Percentiles rank a stretch among this genome's conserved stretches.
Conservation (phyloP, 2,113 vertebrate species). For the Phrynocephalus versicolor region DNA sequence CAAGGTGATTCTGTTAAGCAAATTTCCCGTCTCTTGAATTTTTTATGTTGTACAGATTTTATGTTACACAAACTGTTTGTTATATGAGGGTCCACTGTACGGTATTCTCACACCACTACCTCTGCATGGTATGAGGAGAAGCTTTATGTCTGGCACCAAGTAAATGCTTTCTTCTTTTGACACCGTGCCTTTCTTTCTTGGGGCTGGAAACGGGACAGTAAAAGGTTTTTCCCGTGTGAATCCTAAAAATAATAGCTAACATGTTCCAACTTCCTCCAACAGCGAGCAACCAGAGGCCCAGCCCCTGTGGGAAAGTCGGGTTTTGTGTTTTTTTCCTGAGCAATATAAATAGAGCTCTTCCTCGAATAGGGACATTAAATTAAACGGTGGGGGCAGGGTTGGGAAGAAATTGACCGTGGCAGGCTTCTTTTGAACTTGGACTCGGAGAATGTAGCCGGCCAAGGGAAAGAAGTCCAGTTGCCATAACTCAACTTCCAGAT, state of each 20-base stretch:
- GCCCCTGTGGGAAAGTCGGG: constrained; percentile 65
- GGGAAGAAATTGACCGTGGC: constrained; percentile 22
- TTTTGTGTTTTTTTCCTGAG: constrained; percentile 63
- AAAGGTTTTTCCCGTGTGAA: constrained; percentile 31
- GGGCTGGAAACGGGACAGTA: constrained; percentile 29
- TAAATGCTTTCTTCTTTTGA: neutral
- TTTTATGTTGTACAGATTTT: no score
- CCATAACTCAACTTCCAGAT: no score
- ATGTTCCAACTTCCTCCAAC: constrained; percentile 60
- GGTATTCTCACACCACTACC: no score
- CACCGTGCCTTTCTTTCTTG: neutral
- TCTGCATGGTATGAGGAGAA: neutral
- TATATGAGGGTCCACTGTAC: no score
- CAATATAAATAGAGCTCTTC: constrained; percentile 66
- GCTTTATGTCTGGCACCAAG: neutral
- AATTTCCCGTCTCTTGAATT: no score
- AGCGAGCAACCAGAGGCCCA: constrained; percentile 56
- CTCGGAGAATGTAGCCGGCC: neutral
- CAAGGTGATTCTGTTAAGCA: no score
- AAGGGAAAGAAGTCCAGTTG: no score
- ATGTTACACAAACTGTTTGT: no score
- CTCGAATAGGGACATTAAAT: constrained; percentile 45
- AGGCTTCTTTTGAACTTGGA: constrained; percentile 57
- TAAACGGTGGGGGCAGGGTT: neutral
- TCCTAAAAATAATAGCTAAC: constrained; percentile 58